Conservation (phyloP, 2,113 vertebrate species). For the Eolophus roseicapilla region DNA sequence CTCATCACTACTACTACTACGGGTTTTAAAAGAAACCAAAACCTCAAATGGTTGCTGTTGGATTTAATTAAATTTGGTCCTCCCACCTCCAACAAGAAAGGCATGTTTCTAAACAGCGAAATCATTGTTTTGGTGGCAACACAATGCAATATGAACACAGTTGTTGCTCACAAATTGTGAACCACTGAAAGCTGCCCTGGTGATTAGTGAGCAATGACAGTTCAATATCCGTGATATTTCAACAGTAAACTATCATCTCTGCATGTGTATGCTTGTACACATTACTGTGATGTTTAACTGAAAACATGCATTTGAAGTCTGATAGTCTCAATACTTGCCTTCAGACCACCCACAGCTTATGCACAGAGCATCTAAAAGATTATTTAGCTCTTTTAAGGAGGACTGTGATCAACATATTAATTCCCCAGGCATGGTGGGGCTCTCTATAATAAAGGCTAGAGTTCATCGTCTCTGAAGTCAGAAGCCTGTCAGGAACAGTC, state of each 20-base stretch:
- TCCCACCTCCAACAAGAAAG: background rate
- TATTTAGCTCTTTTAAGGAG: background rate
- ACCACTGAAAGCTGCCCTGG: background rate
- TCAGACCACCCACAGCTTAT: background rate
- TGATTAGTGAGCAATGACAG: background rate
- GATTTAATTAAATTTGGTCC: background rate
- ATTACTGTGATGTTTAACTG: background rate
- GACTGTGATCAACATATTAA: background rate
- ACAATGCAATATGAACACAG: background rate
- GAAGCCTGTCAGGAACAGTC: background rate
- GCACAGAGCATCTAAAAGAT: background rate
- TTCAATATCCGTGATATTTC: background rate
- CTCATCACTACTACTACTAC: background rate
- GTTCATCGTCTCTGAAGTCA: background rate
- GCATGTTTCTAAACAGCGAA: background rate
- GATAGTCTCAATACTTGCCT: background rate
- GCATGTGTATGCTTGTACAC: rapidly evolving
- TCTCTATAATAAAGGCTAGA: background rate
- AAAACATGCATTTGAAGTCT: background rate
- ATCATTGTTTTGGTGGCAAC: background rate
- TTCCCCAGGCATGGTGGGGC: background rate
- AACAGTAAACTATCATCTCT: background rate
- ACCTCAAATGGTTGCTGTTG: background rate
- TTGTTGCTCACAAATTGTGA: background rate
- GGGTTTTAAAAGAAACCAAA: background rate